phyloP scores from a whole-genome alignment of 2,113 vertebrate genomes.

The Archocentrus centrarchus region DNA sequence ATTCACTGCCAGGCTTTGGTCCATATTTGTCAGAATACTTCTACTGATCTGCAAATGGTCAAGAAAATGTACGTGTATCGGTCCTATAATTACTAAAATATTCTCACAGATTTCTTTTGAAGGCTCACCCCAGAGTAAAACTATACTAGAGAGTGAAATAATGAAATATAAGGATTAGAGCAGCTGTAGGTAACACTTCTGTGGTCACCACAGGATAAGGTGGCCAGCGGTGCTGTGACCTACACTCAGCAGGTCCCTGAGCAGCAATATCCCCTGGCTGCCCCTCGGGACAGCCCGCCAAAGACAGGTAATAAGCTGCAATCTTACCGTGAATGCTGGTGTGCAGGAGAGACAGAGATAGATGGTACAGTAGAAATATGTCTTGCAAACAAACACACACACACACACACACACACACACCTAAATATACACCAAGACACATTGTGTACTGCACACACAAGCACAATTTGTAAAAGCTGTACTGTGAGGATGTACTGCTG shows the following conservation, averaged over 20 bases:
- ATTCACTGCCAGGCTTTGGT: neutral
- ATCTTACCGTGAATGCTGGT: slow-evolving; percentile 57
- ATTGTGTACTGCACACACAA: neutral
- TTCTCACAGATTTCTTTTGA: neutral
- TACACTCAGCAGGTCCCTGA: slow-evolving; percentile 42
- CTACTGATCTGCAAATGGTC: neutral
- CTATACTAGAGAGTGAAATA: neutral
- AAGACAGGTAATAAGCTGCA: slow-evolving; percentile 69
- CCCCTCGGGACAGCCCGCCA: slow-evolving; percentile 47
- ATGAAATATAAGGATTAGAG: neutral
- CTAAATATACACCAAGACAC: slow-evolving; percentile 8
- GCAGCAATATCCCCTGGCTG: slow-evolving; percentile 50
- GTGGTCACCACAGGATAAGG: neutral
- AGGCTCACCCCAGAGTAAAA: neutral
- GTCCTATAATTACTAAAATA: neutral
- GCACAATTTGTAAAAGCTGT: slow-evolving; percentile 15
- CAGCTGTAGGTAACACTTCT: neutral
- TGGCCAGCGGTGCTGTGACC: slow-evolving; percentile 42
- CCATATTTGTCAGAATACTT: neutral
- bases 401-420: neutral
- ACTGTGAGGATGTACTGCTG: slow-evolving; percentile 38
- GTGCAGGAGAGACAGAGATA: slow-evolving; percentile 61
- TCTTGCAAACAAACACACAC: slow-evolving; percentile 34
- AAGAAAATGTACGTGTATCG: neutral
- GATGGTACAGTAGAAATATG: slow-evolving; percentile 57